Evolutionary conservation across 2,888 invertebrate species (phyloP).

Genomic region (Nephrotoma guestfalica): DNA sequence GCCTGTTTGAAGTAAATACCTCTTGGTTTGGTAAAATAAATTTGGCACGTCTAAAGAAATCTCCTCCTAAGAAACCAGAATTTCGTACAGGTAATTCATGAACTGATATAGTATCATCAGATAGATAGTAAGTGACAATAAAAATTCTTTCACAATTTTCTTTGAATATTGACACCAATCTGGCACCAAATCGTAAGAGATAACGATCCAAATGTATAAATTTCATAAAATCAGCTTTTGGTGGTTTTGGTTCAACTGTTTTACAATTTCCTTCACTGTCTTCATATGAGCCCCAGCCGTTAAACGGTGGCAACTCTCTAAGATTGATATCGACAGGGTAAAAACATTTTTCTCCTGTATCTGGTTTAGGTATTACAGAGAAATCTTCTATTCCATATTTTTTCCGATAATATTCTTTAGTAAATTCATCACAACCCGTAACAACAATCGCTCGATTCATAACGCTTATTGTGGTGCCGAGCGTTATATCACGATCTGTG

Average conservation of each 20-base stretch:
- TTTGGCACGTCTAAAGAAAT: slow-evolving; percentile 51
- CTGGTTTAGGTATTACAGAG: slow-evolving; percentile 19
- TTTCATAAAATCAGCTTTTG: slow-evolving; percentile 62
- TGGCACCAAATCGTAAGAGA: slow-evolving; percentile 61
- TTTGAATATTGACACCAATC: slow-evolving; percentile 55
- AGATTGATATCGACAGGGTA: slow-evolving; percentile 10
- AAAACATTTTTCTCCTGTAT: slow-evolving; percentile 15
- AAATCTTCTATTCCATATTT: slow-evolving; percentile 30
- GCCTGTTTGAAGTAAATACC: slow-evolving; percentile 53
- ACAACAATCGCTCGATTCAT: slow-evolving; percentile 68
- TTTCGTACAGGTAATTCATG: slow-evolving; percentile 63
- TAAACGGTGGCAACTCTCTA: slow-evolving; percentile 62
- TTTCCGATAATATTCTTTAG: slow-evolving; percentile 66
- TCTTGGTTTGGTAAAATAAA: slow-evolving; percentile 61
- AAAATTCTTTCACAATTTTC: slow-evolving; percentile 54
- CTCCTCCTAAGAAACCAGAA: slow-evolving; percentile 49
- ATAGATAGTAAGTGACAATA: slow-evolving; percentile 63
- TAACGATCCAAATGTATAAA: slow-evolving; percentile 62
- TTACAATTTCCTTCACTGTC: slow-evolving; percentile 81
- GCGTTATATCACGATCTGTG: slow-evolving; percentile 48
- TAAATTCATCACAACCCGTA: slow-evolving; percentile 72
- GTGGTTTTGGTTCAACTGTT: slow-evolving; percentile 63
- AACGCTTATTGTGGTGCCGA: slow-evolving; percentile 67
- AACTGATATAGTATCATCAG: slow-evolving; percentile 73
- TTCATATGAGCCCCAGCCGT: slow-evolving; percentile 78